Evolutionary conservation across 92 coral and sea anemone genomes (phyloP).

Genomic region (Zoanthus sociatus): DNA sequence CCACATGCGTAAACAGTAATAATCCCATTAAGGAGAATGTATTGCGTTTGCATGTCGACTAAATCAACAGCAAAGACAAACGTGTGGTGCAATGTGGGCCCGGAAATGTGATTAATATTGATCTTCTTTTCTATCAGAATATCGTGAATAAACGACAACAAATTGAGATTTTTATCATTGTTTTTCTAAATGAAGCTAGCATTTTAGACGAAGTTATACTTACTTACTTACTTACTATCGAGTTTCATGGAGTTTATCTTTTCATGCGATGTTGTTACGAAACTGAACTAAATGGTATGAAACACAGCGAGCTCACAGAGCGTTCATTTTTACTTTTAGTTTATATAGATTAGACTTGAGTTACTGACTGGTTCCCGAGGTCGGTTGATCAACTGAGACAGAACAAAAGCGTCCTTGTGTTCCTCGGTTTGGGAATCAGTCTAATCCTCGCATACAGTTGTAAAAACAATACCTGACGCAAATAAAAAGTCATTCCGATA

Average conservation of each 20-base stretch:
- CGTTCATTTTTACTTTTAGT: too few relatives aligned
- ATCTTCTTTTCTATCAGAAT: neutral
- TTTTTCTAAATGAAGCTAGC: too few relatives aligned
- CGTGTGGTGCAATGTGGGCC: neutral
- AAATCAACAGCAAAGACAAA: neutral
- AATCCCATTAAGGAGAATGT: conserved; percentile 2
- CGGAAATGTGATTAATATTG: neutral
- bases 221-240: too few relatives aligned
- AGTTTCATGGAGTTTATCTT: too few relatives aligned
- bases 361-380: neutral
- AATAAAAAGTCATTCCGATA: conserved; percentile 66
- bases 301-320: too few relatives aligned
- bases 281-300: too few relatives aligned
- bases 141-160: neutral
- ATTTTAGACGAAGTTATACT: too few relatives aligned
- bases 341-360: neutral
- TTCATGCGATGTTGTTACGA: too few relatives aligned
- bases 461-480: conserved; percentile 81
- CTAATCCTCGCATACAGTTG: conserved; percentile 58
- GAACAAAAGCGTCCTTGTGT: neutral
- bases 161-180: too few relatives aligned
- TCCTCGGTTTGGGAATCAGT: neutral
- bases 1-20: conserved; percentile 39
- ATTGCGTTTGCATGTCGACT: neutral
- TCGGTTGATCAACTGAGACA: neutral